phyloP scores from a whole-genome alignment of 2,113 vertebrate genomes.

The Atractosteus spatula region DNA sequence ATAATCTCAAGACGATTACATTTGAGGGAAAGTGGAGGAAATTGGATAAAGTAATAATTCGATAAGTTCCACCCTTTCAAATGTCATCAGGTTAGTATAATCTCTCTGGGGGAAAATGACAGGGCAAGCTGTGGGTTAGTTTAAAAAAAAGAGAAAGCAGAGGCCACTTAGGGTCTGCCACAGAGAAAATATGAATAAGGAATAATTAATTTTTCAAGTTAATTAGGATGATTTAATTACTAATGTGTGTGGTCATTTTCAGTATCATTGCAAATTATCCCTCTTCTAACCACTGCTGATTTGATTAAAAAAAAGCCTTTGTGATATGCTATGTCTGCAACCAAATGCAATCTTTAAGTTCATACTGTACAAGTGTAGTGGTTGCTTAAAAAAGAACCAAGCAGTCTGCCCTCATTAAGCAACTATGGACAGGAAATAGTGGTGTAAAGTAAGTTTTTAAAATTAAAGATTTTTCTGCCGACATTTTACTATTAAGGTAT shows the following conservation, averaged over 20 bases:
- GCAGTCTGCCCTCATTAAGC: no score
- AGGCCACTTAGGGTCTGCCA: not conserved
- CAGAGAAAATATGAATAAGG: slow-evolving; percentile 12
- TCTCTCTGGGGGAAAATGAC: not conserved
- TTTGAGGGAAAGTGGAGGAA: not conserved
- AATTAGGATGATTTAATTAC: slow-evolving; percentile 26
- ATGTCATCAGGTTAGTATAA: not conserved
- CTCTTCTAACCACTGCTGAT: not conserved
- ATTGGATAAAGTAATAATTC: not conserved
- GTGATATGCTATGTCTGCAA: not conserved
- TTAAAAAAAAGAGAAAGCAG: not conserved
- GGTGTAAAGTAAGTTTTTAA: no score
- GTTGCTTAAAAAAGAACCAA: not conserved
- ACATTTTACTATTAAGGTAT: no score
- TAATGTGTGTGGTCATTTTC: not conserved
- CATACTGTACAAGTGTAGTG: not conserved
- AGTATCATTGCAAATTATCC: slow-evolving; percentile 15
- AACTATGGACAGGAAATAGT: no score
- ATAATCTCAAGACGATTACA: no score
- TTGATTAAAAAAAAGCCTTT: not conserved
- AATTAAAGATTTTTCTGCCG: no score
- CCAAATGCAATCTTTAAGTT: not conserved
- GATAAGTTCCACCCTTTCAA: not conserved
- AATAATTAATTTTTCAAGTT: slow-evolving; percentile 23
- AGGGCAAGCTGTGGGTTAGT: not conserved